Conservation (phyloP, 2,888 invertebrate genomes). For the Shargacucullia verbasci region DNA sequence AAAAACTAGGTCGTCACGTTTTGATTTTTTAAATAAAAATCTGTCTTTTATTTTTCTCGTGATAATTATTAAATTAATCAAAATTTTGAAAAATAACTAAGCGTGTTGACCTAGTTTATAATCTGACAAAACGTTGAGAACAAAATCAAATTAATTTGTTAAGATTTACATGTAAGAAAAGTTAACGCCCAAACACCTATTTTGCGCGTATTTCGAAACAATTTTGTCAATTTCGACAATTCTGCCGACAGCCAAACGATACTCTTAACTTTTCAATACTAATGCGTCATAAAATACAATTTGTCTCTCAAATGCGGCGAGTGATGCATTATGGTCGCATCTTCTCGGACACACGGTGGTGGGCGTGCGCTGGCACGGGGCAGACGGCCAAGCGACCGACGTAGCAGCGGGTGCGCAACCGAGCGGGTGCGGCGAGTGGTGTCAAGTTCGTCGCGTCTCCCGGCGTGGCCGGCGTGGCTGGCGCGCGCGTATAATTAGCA, state of each 20-base stretch:
- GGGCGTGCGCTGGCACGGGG: conserved; percentile 62
- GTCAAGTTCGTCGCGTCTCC: conserved; percentile 71
- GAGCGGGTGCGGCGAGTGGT: conserved; percentile 69
- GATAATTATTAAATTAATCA: too few relatives aligned
- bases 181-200: too few relatives aligned
- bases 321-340: conserved; percentile 60
- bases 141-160: too few relatives aligned
- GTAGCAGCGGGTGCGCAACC: conserved; percentile 48
- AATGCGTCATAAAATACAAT: conserved; percentile 26
- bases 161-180: too few relatives aligned
- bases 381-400: conserved; percentile 70
- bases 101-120: too few relatives aligned
- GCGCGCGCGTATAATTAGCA: conserved; percentile 83
- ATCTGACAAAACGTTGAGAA: too few relatives aligned
- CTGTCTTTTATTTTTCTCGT: too few relatives aligned
- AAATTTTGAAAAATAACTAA: too few relatives aligned
- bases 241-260: neutral
- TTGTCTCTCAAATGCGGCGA: conserved; percentile 21
- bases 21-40: too few relatives aligned
- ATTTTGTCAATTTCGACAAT: too few relatives aligned
- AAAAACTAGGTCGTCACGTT: too few relatives aligned
- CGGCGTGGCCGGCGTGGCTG: conserved; percentile 64
- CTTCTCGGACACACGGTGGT: conserved; percentile 54
- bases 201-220: too few relatives aligned
- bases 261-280: conserved; percentile 10